Base-by-base conservation (phyloP, 2,888 invertebrate species). In the Sturmia bella region DNA sequence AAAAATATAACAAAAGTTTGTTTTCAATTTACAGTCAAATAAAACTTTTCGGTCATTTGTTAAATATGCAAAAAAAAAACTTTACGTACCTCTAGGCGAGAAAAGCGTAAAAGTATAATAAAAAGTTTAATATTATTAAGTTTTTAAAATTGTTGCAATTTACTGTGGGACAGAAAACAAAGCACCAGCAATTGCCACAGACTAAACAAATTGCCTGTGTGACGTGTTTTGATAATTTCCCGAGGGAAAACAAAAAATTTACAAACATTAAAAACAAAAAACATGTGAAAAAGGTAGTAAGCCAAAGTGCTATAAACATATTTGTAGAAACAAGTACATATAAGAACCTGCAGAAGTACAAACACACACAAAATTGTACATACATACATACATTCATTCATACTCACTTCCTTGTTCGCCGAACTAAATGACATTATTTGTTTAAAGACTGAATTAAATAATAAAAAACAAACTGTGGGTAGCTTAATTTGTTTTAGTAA, bases 211-310 rank as follows among this genome's bases (percentile, higher is more conserved):
- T 64, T 78, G 45, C 74, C 69, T 54, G 74, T 70, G 57, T 48
- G 66, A 41, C 39, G 70, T 74, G 19, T 78, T 78, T 27, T 43
- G 19, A 39, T 82, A 74, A 82, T 82, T 82, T 82, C 82, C 82
- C 82, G 45, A 41, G 74, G 64, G 82, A 82, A 54, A 69, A 75
- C 37, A 43, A 32, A 52, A 43, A 4, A 50, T 61, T 43, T n/a
- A 57, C 64, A 52, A 52, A 69, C 48, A 48, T 32, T 11, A 39
- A 52, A 76, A 69, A 43, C 15, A 2, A 13, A 21, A n/a, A n/a
- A n/a, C n/a, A 13, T 21, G 32, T 21, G 5, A 56, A 15, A 24
- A 56, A 50, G 41, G 17, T 27, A 15, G 7, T 17, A 50, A 13
- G 9, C 45, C 41, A 52, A 41, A 73, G 63, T 21, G 32, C 3